Evolutionary conservation across 1,140 invertebrate species (phyloP), one percentile per base, ranked within the genome.

Genomic region (Diplogasteroides magnus): DNA sequence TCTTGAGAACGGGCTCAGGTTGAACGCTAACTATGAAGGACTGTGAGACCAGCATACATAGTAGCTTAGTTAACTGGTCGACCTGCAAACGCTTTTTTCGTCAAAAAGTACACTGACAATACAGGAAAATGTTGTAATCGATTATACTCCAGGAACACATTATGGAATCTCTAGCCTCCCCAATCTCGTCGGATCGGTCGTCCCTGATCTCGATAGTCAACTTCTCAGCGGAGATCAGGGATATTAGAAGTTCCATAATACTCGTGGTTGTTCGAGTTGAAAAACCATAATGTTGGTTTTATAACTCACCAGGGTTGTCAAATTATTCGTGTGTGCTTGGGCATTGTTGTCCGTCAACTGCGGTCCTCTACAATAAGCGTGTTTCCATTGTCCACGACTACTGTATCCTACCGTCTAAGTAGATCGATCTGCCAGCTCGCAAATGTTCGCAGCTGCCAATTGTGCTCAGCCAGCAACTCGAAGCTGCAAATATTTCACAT

Each of bases 1-100:
- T 83, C 67, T 82, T 82, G 23, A 82, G 71, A 15, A 82, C 80
- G 19, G 81, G 79, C 19, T 83, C 81, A 2, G 80, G 80, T 60
- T 82, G 80, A 55, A 80, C 77, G 25, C 74, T 74, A 27, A 82
- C 80, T 23, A 82, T 78, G 68, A 82, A 82, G n/a, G 64, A 69
- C 55, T 83, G 79, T 0, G 80, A 82, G 14, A 82, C 80, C 13
- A 82, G 64, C 72, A 83, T 77, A 31, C 80, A 83, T 26, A 82
- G 62, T 23, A 80, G 27, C 71, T 83, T 83, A 19, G 82, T 83
- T 15, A 82, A 64, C 26, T 75, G 80, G 19, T 82, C 80, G 6
- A 32, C 6, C 37, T 48, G 37, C 37, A 48, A 6, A 48, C 6
- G 6, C 6, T 48, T 48, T 48, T 11, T 48, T n/a, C n/a, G n/a